Base-by-base conservation (phyloP, 1,140 invertebrate species). In the Pectinophora gossypiella region DNA sequence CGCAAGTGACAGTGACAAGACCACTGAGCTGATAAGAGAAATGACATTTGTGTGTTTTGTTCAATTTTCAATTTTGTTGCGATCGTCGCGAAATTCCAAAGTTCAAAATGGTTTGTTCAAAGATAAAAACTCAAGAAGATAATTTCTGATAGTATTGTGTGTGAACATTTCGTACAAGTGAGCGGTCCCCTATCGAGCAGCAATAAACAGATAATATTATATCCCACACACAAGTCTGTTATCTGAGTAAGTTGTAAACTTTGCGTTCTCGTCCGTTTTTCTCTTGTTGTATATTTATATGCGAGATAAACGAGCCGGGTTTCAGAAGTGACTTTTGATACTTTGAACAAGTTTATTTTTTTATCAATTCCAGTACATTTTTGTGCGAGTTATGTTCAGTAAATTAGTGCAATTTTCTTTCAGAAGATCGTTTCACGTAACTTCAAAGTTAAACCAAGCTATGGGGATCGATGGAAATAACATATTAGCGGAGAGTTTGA, bases 401-500 rank as follows among this genome's bases (percentile, higher is more conserved):
- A 16, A 36, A 4, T 36, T 13, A 6, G 18, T 22, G 15, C 23
- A 51, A 61, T 64, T 75, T 7, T 20, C 64, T 13, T 62, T 76
- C 22, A 68, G 59, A 54, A 76, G 76, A 68, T 76, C 67, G 45
- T 60, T 82, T 54, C 72, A 82, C 65, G 51, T 76, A 53, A 72
- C 76, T 7, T 61, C 54, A 51, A 78, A 70, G 59, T 64, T 80
- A 65, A 78, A 60, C 47, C 68, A 65, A 79, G 66, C 60, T 22
- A 87, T 87, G 84, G 68, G 64, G 7, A 83, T 93, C 50, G 92
- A 94, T 81, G 95, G 94, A 38, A 93, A 94, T 81, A 90, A 90
- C 65, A 92, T 96, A 54, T 84, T 95, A 52, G 94, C 94, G 0
- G 90, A 94, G 75, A 90, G 93, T 40, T 80, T 96, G 51, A 95